Evolutionary conservation across 2,797 vertebrate species (phyloP).

Genomic region (Salmo trutta): DNA sequence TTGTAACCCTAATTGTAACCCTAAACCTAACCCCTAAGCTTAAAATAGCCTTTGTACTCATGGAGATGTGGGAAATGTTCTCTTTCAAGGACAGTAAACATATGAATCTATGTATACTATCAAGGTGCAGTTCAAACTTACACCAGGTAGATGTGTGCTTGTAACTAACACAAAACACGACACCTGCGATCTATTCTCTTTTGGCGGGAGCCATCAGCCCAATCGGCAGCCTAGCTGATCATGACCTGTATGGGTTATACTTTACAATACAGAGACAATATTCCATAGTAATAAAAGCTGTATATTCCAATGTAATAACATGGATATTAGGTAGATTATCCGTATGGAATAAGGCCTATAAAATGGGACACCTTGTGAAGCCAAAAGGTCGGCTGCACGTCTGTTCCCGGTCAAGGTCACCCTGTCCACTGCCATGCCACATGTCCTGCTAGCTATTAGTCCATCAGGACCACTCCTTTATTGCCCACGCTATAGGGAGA

Average conservation of each 20-base stretch:
- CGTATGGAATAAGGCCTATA: neutral
- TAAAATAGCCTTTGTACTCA: too few species aligned
- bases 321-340: neutral
- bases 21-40: too few species aligned
- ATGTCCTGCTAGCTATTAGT: slow-evolving; percentile 36
- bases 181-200: too few species aligned
- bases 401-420: slow-evolving; percentile 48
- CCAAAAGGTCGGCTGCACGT: neutral
- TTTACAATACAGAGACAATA: too few species aligned
- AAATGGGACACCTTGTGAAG: neutral
- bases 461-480: slow-evolving; percentile 38
- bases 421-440: slow-evolving; percentile 28
- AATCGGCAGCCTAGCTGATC: too few species aligned
- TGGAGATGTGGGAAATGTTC: neutral
- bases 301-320: neutral
- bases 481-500: slow-evolving; percentile 32
- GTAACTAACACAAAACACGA: too few species aligned
- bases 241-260: too few species aligned
- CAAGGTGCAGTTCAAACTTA: too few species aligned
- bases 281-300: neutral
- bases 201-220: neutral
- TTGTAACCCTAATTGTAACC: too few species aligned
- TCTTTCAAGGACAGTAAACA: neutral
- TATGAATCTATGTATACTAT: neutral
- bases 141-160: neutral